Evolutionary conservation across 2,888 invertebrate genomes (phyloP).

Genomic region (Pachliopta kotzebuea): DNA sequence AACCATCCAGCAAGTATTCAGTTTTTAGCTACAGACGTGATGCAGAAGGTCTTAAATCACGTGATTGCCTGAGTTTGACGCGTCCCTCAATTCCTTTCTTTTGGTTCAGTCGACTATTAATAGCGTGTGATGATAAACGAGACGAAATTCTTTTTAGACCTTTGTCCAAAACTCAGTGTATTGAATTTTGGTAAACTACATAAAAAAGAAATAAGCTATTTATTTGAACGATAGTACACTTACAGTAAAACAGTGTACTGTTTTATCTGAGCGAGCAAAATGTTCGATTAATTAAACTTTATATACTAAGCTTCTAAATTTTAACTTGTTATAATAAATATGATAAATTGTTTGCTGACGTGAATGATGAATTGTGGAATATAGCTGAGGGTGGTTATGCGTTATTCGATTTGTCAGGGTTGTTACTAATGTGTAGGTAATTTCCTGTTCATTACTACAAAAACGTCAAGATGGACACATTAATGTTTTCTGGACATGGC

Average conservation of each 20-base stretch:
- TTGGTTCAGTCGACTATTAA: constrained; percentile 6
- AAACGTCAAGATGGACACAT: too few relatives aligned
- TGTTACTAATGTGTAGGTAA: constrained; percentile 10
- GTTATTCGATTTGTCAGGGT: constrained; percentile 5
- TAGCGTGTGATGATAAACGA: constrained; percentile 20
- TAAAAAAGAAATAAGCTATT: too few relatives aligned
- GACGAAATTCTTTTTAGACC: not conserved
- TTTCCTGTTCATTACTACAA: constrained; percentile 3
- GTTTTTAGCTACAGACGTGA: not conserved
- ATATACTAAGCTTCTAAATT: not conserved
- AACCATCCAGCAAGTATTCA: too few relatives aligned
- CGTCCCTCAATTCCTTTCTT: constrained; percentile 3
- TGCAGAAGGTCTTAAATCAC: constrained; percentile 5
- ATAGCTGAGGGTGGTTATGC: not conserved
- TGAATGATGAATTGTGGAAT: constrained; percentile 12
- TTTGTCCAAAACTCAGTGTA: too few relatives aligned
- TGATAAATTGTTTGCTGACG: constrained; percentile 6
- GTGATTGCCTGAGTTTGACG: constrained; percentile 15
- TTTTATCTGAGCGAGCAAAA: too few relatives aligned
- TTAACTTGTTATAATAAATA: too few relatives aligned
- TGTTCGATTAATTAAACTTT: not conserved
- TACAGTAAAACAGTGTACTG: too few relatives aligned
- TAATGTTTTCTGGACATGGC: too few relatives aligned
- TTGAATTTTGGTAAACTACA: too few relatives aligned
- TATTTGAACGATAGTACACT: too few relatives aligned